Base-by-base conservation (phyloP, 2,888 invertebrate species). In the Steinernema scapterisci region DNA sequence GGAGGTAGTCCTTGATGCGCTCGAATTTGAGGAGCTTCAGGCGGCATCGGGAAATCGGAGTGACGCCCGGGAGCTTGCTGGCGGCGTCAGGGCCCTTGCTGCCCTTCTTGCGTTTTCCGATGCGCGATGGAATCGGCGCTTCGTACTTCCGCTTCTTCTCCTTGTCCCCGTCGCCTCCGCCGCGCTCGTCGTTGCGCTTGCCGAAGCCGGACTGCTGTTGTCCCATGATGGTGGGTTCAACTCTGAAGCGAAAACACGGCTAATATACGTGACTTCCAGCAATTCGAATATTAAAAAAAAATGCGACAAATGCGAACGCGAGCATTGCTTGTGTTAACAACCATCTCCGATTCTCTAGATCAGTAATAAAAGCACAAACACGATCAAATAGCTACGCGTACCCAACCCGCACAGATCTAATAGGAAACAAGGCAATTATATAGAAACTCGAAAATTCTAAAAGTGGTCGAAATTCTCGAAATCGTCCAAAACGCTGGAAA, bases 111-210 rank as follows among this genome's bases (percentile, higher is more conserved):
- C 89, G 90, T 83, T 99, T 99, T n/a, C 99, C 99, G 70, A 99
- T 97, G 73, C 97, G 91, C 0, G 97, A 97, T 16, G 97, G 97
- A 88, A 99, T 95, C 87, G 97, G 97, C 63, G 97, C 97, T 88
- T 99, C 99, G 89, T 99, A 99, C 88, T 96, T 97, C 90, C 95
- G 96, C 90, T 97, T 97, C 89, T 99, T 95, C 88, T 96, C 94
- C 89, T 79, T 63, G 38, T 63, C 82, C n/a, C 76, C 80, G 52
- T 83, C 83, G 56, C 83, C 83, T 9, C 71, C 77, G 9, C 83
- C 83, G 11, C 81, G 77, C 38, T 81, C 83, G 71, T 82, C 81
- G 19, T 79, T 76, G 11, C 73, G 44, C 71, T 78, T 77, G 16
- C 79, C 79, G 63, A 76, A 79, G 19, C 81, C 81, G 27, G 80